These are phyloP conservation scores for Amyelois transitella DNA, from an alignment of 1,140 invertebrate species.

Conservation along the genomic window DNA sequence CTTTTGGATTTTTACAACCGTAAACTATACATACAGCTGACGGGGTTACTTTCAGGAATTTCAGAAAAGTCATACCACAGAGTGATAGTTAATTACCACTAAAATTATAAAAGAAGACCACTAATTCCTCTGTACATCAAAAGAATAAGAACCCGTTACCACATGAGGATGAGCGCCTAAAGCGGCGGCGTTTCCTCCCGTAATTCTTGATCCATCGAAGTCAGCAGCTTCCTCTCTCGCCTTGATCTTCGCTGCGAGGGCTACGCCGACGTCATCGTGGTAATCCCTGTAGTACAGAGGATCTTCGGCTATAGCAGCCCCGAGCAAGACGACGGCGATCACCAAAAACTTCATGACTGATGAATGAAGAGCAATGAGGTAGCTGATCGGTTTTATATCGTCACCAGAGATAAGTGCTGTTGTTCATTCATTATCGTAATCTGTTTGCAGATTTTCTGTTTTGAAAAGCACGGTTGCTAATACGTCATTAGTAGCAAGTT, in stretches of 20 bases:
- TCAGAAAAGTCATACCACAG: too few relatives aligned
- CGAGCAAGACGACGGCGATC: not conserved
- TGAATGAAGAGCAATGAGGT: not conserved
- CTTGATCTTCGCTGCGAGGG: conserved; percentile 1
- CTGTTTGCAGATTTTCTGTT: not conserved
- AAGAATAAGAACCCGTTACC: conserved; percentile 10
- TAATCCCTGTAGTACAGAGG: not conserved
- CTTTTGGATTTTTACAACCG: too few relatives aligned
- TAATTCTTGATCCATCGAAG: conserved; percentile 25
- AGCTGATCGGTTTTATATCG: not conserved
- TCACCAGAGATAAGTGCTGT: not conserved
- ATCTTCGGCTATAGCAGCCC: not conserved
- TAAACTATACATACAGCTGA: too few relatives aligned
- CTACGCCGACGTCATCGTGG: not conserved
- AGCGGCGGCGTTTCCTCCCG: conserved; percentile 12
- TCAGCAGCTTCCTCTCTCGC: conserved; percentile 13
- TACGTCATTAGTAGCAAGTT: too few relatives aligned
- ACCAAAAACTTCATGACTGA: not conserved
- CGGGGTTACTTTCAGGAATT: too few relatives aligned
- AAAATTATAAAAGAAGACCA: not conserved
- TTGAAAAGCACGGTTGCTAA: too few relatives aligned
- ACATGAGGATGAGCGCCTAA: conserved; percentile 15
- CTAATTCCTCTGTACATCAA: not conserved
- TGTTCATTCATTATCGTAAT: not conserved
- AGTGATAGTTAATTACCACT: too few relatives aligned